These are phyloP conservation scores for Nansenia antarctica DNA, from an alignment of 2,113 vertebrate species.

Conservation along the genomic window DNA sequence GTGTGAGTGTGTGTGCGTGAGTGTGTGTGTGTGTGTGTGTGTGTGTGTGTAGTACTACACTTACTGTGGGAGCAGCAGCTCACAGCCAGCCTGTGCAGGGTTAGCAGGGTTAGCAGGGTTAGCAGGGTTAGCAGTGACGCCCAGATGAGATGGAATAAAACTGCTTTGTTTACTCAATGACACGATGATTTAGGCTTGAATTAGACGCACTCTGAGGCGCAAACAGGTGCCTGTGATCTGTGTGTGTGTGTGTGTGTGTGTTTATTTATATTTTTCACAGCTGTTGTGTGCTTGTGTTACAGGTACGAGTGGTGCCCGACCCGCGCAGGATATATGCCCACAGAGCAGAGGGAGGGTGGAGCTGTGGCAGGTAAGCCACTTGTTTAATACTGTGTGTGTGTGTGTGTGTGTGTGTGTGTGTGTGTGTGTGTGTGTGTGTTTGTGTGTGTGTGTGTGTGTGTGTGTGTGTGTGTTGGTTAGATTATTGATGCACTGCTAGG, in stretches of 20 bases:
- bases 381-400: no score
- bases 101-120: no score
- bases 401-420: constrained; percentile 24
- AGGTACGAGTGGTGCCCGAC: constrained; percentile 30
- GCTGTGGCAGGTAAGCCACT: constrained; percentile 47
- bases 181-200: neutral
- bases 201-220: no score
- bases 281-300: constrained; percentile 36
- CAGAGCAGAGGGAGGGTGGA: neutral
- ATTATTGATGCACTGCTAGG: constrained; percentile 68
- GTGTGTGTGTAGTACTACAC: no score
- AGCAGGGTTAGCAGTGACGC: neutral
- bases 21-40: no score
- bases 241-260: constrained; percentile 5
- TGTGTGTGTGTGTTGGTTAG: constrained; percentile 49
- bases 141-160: neutral
- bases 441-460: constrained; percentile 25
- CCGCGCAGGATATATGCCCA: constrained; percentile 28
- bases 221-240: neutral
- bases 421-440: constrained; percentile 41
- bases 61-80: no score
- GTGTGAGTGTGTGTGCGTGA: no score
- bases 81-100: no score
- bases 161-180: neutral
- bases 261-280: constrained; percentile 24